Conservation (phyloP, 2,113 vertebrate genomes). For the Apaloderma vittatum region DNA sequence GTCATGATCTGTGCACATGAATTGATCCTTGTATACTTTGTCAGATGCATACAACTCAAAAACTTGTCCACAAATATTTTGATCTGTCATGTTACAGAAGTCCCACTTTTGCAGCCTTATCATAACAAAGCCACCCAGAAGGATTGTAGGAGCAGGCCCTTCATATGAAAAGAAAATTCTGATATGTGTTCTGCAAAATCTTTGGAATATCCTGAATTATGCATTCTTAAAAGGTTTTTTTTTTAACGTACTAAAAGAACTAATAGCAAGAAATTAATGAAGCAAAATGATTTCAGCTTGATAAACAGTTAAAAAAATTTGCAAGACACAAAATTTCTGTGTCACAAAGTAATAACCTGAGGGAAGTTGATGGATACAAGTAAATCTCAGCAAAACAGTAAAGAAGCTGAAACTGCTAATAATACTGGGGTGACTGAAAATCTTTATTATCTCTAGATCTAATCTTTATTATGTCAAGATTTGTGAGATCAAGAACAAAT, state of each 20-base stretch:
- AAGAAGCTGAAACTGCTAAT: neutral
- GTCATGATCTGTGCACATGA: neutral
- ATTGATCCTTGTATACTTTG: neutral
- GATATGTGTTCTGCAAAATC: neutral
- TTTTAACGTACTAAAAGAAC: neutral
- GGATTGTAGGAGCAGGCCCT: neutral
- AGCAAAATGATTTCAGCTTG: neutral
- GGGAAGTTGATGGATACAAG: neutral
- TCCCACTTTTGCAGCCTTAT: neutral
- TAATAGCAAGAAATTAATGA: neutral
- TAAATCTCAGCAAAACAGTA: neutral
- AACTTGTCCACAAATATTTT: neutral
- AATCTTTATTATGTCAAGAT: constrained; percentile 25
- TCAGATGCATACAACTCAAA: neutral
- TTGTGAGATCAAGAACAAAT: neutral
- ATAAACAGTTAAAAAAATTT: neutral
- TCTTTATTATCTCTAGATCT: constrained; percentile 11
- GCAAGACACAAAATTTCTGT: neutral
- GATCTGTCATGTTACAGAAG: neutral
- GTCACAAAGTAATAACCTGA: neutral
- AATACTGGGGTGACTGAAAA: neutral
- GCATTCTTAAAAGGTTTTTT: neutral
- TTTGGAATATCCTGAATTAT: neutral
- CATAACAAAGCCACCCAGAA: neutral
- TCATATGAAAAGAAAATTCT: neutral